Conservation (phyloP, 2,797 vertebrate species). For the Amblyopsis hoosieri region DNA sequence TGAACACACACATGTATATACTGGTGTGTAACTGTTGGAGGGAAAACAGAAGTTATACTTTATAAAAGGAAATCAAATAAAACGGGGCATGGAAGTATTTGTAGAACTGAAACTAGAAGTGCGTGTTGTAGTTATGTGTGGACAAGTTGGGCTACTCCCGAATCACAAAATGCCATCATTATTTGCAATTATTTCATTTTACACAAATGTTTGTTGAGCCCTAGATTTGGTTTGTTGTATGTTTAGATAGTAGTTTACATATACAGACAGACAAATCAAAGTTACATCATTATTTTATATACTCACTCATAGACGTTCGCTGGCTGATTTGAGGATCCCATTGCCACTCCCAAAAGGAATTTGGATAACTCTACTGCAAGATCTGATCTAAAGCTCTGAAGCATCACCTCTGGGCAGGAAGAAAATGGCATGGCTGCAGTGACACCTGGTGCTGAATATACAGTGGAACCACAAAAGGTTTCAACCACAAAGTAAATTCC, state of each 20-base stretch:
- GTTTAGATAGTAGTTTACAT: too few relatives aligned
- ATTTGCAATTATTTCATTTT: too few relatives aligned
- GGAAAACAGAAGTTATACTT: background rate
- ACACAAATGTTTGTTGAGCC: too few relatives aligned
- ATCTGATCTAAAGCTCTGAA: constrained; percentile 73
- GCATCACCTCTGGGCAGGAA: constrained; percentile 65
- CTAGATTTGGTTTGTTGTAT: too few relatives aligned
- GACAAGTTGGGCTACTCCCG: too few relatives aligned
- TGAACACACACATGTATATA: constrained; percentile 68
- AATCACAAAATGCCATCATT: too few relatives aligned
- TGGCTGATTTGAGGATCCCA: constrained; percentile 17
- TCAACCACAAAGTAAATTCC: background rate
- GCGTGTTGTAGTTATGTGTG: too few relatives aligned
- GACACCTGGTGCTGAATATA: background rate
- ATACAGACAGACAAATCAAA: background rate
- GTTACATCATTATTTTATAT: background rate
- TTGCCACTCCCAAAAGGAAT: constrained; percentile 54
- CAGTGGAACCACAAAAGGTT: background rate
- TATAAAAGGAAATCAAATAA: background rate
- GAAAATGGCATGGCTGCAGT: background rate
- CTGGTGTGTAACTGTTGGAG: constrained; percentile 73
- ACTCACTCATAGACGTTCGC: constrained; percentile 69
- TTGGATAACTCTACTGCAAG: constrained; percentile 62
- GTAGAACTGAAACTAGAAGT: too few relatives aligned
- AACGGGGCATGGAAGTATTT: too few relatives aligned